These are phyloP conservation scores for Spodoptera picta DNA, from an alignment of 2,888 invertebrate species.

Conservation along the genomic window DNA sequence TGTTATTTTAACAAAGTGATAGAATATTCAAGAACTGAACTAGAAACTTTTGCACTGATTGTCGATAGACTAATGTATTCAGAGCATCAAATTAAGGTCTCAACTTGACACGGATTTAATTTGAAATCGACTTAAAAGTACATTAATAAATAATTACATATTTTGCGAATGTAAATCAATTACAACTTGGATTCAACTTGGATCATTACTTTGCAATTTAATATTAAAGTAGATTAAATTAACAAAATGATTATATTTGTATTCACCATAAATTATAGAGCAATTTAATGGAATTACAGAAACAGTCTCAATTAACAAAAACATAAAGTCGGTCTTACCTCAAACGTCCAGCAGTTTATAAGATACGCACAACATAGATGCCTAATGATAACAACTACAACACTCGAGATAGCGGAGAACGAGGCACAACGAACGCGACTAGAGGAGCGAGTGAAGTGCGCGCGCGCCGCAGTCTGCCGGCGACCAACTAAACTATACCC, in stretches of 20 bases:
- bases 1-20: slow-evolving; percentile 5
- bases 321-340: slow-evolving; percentile 55
- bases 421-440: slow-evolving; percentile 62
- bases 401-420: slow-evolving; percentile 47
- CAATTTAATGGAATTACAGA: no score
- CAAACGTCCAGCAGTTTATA: slow-evolving; percentile 55
- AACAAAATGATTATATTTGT: no score
- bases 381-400: slow-evolving; percentile 49
- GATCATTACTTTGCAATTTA: no score
- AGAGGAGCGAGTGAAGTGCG: slow-evolving; percentile 57
- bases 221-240: no score
- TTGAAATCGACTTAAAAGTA: background rate
- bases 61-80: slow-evolving; percentile 6
- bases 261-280: no score
- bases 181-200: no score
- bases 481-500: slow-evolving; percentile 42
- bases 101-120: slow-evolving; percentile 1
- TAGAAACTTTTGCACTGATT: slow-evolving; percentile 7
- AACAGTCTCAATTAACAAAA: background rate
- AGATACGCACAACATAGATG: slow-evolving; percentile 56
- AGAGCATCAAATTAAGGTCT: slow-evolving; percentile 6
- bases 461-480: slow-evolving; percentile 46
- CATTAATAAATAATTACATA: no score
- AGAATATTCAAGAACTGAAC: slow-evolving; percentile 11
- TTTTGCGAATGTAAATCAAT: no score